Evolutionary conservation across 1,140 invertebrate species (phyloP).

Genomic region (Cryptotermes secundus): DNA sequence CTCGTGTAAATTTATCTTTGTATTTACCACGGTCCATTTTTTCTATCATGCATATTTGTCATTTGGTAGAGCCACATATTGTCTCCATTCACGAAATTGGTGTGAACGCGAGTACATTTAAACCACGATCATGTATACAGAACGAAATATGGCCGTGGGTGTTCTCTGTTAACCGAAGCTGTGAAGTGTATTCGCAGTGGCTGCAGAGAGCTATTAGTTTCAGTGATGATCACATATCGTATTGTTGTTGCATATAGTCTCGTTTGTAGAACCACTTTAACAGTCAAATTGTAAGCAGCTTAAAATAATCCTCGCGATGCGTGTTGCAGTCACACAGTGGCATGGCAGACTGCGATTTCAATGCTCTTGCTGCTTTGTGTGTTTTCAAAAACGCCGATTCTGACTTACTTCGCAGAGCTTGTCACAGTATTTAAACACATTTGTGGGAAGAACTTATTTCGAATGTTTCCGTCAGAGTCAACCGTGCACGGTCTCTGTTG

Average conservation of each 20-base stretch:
- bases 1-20: not conserved
- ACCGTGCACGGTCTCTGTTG: too few relatives aligned
- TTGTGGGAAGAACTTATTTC: too few relatives aligned
- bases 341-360: too few relatives aligned
- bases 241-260: not conserved
- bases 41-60: not conserved
- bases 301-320: not conserved
- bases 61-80: not conserved
- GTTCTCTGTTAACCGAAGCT: not conserved
- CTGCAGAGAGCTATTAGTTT: not conserved
- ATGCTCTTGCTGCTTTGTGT: too few relatives aligned
- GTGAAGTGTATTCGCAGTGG: not conserved
- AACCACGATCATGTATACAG: not conserved
- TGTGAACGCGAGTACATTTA: not conserved
- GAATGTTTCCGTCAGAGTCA: too few relatives aligned
- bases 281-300: not conserved
- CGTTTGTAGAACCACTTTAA: not conserved
- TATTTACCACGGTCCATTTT: not conserved
- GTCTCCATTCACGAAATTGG: not conserved
- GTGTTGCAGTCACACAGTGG: too few relatives aligned
- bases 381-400: too few relatives aligned
- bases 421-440: too few relatives aligned
- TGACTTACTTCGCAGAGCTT: too few relatives aligned
- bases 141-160: too few relatives aligned
- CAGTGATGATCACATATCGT: not conserved